Conservation (phyloP, 1,140 invertebrate genomes). For the Philopotamus ludificatus region DNA sequence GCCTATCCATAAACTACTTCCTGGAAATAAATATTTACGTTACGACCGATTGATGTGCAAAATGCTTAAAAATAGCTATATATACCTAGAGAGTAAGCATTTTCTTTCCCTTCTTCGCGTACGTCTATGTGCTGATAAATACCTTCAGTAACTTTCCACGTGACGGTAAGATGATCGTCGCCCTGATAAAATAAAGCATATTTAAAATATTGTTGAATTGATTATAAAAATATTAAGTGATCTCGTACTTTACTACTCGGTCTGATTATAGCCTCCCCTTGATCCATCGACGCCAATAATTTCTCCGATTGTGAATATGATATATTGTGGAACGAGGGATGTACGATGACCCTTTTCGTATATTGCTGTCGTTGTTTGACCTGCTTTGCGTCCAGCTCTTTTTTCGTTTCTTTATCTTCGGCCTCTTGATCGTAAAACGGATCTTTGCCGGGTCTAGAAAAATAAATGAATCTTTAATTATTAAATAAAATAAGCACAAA, state of each 20-base stretch:
- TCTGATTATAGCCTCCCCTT: constrained; percentile 94
- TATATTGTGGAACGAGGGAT: constrained; percentile 97
- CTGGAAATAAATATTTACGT: constrained; percentile 39
- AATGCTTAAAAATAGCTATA: constrained; percentile 45
- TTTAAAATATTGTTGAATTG: constrained; percentile 13
- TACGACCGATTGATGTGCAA: neutral
- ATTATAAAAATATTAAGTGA: constrained; percentile 5
- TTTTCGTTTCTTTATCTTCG: constrained; percentile 77
- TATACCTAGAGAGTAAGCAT: constrained; percentile 91
- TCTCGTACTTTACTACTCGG: constrained; percentile 86
- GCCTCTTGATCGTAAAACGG: constrained; percentile 87
- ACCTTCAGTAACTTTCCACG: constrained; percentile 95
- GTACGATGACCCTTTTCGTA: constrained; percentile 95
- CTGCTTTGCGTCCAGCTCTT: constrained; percentile 80
- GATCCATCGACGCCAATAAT: constrained; percentile 86
- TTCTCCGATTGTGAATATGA: constrained; percentile 91
- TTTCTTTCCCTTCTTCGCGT: constrained; percentile 93
- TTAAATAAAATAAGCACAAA: neutral
- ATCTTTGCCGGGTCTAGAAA: constrained; percentile 76
- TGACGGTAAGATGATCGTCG: constrained; percentile 92
- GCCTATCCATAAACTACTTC: constrained; percentile 78
- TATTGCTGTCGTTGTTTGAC: constrained; percentile 77
- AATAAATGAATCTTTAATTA: neutral
- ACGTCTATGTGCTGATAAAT: constrained; percentile 97
- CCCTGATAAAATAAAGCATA: constrained; percentile 58